These are phyloP conservation scores for Stenodema calcarata DNA, from an alignment of 2,888 invertebrate species.

Conservation along the genomic window DNA sequence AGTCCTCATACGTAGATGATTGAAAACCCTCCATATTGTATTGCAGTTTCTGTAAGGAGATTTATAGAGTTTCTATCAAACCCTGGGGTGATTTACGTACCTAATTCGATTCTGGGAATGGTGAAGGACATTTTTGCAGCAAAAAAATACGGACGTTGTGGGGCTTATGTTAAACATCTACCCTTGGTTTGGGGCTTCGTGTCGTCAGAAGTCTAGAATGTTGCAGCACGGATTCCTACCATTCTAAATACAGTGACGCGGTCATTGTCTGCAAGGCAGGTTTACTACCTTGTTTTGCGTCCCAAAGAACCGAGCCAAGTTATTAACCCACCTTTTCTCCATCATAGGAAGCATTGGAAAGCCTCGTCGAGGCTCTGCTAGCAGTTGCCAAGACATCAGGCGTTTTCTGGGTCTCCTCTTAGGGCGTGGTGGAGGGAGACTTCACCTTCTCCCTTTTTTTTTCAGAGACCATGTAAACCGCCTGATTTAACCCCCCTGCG, in stretches of 20 bases:
- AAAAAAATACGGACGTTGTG: too few species aligned
- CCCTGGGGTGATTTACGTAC: too few species aligned
- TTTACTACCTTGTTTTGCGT: not conserved
- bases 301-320: not conserved
- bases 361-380: not conserved
- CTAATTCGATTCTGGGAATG: too few species aligned
- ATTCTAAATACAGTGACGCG: not conserved
- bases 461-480: not conserved
- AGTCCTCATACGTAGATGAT: too few species aligned
- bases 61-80: too few species aligned
- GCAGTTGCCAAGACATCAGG: not conserved
- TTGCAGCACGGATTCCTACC: not conserved
- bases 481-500: slow-evolving; percentile 6
- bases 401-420: not conserved
- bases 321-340: not conserved
- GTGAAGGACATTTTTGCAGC: too few species aligned
- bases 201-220: not conserved
- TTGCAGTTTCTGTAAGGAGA: too few species aligned
- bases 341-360: not conserved
- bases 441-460: not conserved
- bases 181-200: too few species aligned
- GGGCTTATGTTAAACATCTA: too few species aligned
- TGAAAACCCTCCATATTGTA: too few species aligned
- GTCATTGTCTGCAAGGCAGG: not conserved
- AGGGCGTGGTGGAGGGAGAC: not conserved